Base-by-base conservation (phyloP, 2,113 vertebrate genomes). In the Laterallus jamaicensis region DNA sequence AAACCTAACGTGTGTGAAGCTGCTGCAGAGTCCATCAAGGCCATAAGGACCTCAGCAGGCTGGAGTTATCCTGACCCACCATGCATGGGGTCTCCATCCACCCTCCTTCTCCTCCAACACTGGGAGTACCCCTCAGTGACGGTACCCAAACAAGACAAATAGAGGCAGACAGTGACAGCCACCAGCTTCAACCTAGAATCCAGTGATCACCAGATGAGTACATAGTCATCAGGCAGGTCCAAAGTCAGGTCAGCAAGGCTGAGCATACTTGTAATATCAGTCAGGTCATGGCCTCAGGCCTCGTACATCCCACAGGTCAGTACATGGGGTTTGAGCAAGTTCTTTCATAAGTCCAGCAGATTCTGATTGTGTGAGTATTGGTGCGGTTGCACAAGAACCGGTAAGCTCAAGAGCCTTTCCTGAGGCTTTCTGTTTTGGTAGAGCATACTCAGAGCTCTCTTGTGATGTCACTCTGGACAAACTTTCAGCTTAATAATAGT, bases 41-140 rank as follows among this genome's bases (percentile, higher is more conserved):
- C 78, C 3, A 0, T 54, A 24, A 76, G 59, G 32, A 70, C 12
- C 1, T 0, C 13, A 5, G 37, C 5, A 6, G 74, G 69, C 47
- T 67, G 44, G 40, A 31, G 32, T 1, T 82, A 44, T 19, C 35
- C n/a, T 76, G 29, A 28, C 20, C 47, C 39, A 12, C 52, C 0
- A 0, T 13, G 20, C 3, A 1, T 37, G 39, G 15, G 12, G 2
- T 31, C 22, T 91, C 25, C 42, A 64, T n/a, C 62, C 68, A 35
- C 20, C 16, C 24, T 66, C 49, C 16, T 78, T 39, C 37, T 81
- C 8, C 49, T 44, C 40, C 25, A 14, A 28, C 40, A 25, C 37
- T 20, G 59, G 31, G 24, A 54, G 63, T 59, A 17, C 15, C 55
- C 55, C 54, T 82, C 63, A 66, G 39, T 71, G 66, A 0, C 35